A percentile compares a stretch with the other conserved stretches of the same genome.
These are phyloP conservation scores for Macropus fuliginosus DNA, from an alignment of 2,797 vertebrate species.

Conservation along the genomic window DNA sequence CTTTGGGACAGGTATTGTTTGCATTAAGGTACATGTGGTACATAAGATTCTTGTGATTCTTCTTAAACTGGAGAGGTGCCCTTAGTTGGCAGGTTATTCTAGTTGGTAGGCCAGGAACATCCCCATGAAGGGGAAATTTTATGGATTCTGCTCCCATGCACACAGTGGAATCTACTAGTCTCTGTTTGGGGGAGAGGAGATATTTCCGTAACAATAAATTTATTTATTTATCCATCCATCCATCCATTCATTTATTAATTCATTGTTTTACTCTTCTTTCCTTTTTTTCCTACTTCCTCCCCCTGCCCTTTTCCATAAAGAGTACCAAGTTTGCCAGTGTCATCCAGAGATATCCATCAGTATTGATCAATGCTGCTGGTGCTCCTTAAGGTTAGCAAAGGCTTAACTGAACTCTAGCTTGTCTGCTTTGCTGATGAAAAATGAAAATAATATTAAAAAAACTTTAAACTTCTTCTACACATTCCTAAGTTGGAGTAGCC, in stretches of 20 bases:
- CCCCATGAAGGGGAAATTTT: background rate
- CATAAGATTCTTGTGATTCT: background rate
- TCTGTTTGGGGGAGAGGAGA: background rate
- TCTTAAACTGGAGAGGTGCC: background rate
- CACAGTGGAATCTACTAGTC: background rate
- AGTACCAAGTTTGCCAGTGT: background rate
- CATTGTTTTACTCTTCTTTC: background rate
- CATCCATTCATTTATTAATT: slow-evolving; percentile 3
- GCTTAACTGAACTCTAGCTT: background rate
- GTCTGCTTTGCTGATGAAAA: slow-evolving; percentile 2
- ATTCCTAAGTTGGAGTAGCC: background rate
- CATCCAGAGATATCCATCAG: background rate
- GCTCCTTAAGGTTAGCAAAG: background rate
- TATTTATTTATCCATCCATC: background rate
- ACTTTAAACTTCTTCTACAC: slow-evolving; percentile 18
- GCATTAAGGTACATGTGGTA: background rate
- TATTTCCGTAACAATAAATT: background rate
- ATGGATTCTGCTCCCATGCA: background rate
- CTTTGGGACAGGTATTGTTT: background rate
- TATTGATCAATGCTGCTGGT: background rate
- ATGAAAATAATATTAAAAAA: background rate
- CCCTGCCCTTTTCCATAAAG: background rate
- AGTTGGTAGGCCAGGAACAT: background rate
- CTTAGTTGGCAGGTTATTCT: background rate
- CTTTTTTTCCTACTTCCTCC: too few relatives aligned